Conservation (phyloP, 2,113 vertebrate genomes). For the Diglossa brunneiventris region DNA sequence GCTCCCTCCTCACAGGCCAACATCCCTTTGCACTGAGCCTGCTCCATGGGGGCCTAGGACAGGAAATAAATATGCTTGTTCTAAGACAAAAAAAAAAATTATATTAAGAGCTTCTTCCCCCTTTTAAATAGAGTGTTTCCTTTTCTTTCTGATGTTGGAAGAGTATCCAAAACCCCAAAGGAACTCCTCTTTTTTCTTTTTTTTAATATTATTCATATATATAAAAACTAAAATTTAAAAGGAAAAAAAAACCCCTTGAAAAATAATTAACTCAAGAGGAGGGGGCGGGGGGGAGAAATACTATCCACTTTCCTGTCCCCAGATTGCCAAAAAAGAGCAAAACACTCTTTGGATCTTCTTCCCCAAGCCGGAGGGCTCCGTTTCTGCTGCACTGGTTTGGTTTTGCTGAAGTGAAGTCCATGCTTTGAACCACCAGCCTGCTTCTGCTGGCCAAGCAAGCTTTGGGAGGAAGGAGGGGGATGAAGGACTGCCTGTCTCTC, state of each 20-base stretch:
- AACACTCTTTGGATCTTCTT: not conserved
- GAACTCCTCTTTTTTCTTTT: not conserved
- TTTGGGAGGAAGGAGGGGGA: not conserved
- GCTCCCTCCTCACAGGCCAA: not conserved
- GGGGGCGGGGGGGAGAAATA: not conserved
- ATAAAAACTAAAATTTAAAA: constrained; percentile 1
- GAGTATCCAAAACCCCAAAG: not conserved
- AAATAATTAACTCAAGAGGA: not conserved
- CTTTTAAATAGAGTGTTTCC: constrained; percentile 25
- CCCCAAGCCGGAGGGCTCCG: not conserved
- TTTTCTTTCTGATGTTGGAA: not conserved
- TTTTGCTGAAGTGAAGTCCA: not conserved
- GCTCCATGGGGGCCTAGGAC: not conserved
- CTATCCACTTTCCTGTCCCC: not conserved
- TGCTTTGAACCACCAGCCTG: not conserved
- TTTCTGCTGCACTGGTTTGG: not conserved
- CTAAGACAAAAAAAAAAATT: not conserved
- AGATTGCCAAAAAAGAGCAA: not conserved
- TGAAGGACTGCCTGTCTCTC: not conserved
- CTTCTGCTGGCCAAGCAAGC: not conserved
- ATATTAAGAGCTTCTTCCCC: constrained; percentile 33
- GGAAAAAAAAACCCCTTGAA: not conserved
- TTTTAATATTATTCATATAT: not conserved
- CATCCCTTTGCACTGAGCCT: not conserved
- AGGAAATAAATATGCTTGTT: constrained; percentile 58